Evolutionary conservation across 2,888 invertebrate species (phyloP).

Genomic region (Patella pellucida): DNA sequence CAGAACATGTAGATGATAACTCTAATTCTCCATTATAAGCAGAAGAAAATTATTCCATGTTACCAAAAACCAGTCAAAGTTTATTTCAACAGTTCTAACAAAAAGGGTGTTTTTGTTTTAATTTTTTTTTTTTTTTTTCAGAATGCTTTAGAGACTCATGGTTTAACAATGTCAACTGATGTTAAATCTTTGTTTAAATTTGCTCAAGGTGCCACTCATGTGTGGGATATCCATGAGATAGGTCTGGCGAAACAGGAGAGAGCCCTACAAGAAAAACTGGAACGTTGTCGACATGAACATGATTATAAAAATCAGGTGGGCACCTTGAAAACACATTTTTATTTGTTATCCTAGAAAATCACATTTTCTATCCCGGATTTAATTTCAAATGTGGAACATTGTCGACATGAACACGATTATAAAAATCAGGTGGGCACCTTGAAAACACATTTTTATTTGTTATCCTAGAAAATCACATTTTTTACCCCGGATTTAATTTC

Average conservation of each 20-base stretch:
- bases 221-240: conserved; percentile 70
- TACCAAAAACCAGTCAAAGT: neutral
- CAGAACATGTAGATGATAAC: too few species aligned
- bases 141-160: conserved; percentile 64
- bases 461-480: too few species aligned
- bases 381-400: conserved; percentile 60
- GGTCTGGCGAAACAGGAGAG: conserved; percentile 68
- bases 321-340: too few species aligned
- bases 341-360: too few species aligned
- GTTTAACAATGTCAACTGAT: conserved; percentile 48
- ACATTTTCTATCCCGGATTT: too few species aligned
- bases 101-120: neutral
- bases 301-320: conserved; percentile 68
- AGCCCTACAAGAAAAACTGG: conserved; percentile 67
- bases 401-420: conserved; percentile 66
- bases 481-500: too few species aligned
- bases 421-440: conserved; percentile 62
- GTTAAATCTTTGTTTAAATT: conserved; percentile 67
- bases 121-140: conserved; percentile 34
- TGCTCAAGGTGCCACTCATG: conserved; percentile 67
- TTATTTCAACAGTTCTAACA: neutral
- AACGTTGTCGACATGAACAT: conserved; percentile 63
- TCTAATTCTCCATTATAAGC: neutral
- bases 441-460: too few species aligned
- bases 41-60: neutral